A percentile compares a stretch with the other conserved stretches of the same genome.
Evolutionary conservation across 37 sponge, comb jelly and placozoan genomes (phyloP).

Genomic region (Bolinopsis microptera): DNA sequence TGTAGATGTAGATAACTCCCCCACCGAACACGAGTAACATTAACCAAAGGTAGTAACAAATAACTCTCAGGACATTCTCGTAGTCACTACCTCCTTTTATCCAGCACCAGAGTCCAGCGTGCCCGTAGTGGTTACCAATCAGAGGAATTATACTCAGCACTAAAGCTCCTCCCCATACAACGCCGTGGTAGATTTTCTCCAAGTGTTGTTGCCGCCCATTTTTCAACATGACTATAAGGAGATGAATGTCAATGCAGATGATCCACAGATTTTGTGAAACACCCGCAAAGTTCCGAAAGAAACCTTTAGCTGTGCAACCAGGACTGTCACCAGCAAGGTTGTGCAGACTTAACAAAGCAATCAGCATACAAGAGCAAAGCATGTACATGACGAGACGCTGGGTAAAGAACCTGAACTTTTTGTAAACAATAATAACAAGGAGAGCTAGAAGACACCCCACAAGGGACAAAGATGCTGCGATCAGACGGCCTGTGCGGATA

Average conservation of each 20-base stretch:
- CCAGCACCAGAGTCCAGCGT: conserved; percentile 60
- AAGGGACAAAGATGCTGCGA: conserved; percentile 13
- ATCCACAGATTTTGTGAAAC: conserved; percentile 43
- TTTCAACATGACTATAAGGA: not conserved
- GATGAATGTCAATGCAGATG: conserved; percentile 39
- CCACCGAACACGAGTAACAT: conserved; percentile 53
- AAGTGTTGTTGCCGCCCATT: not conserved
- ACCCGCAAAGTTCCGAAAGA: not conserved
- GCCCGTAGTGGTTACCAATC: conserved; percentile 45
- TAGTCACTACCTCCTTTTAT: conserved; percentile 1
- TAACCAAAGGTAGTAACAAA: conserved; percentile 56
- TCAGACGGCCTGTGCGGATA: not conserved
- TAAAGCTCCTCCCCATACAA: conserved; percentile 4
- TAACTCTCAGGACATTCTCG: conserved; percentile 25
- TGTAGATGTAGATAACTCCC: conserved; percentile 3
- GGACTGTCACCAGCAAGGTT: not conserved
- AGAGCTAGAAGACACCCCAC: conserved; percentile 28
- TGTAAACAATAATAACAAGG: conserved; percentile 21
- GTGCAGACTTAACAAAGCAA: conserved; percentile 17
- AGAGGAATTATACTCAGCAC: conserved; percentile 23
- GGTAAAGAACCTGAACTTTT: conserved; percentile 64
- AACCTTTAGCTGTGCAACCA: conserved; percentile 28
- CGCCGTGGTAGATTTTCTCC: conserved; percentile 41
- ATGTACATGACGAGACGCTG: conserved; percentile 53
- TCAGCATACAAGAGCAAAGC: not conserved